Percentiles rank a stretch among this genome's conserved stretches.
Evolutionary conservation across 2,888 invertebrate genomes (phyloP).

Genomic region (Dasysyrphus albostriatus): DNA sequence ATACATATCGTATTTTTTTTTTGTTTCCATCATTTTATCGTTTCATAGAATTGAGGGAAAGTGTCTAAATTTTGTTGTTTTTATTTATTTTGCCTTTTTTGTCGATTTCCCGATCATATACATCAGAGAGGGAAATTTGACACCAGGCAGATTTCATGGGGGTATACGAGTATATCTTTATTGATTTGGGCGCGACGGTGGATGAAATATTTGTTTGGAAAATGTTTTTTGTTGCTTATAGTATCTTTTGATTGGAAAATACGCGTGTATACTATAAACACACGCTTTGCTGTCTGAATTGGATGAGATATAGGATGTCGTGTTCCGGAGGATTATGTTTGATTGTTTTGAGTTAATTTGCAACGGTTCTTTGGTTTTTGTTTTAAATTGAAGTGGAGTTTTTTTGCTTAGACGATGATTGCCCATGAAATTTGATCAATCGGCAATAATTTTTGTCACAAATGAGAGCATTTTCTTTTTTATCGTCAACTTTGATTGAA

Average conservation of each 20-base stretch:
- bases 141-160: constrained; percentile 32
- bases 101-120: constrained; percentile 19
- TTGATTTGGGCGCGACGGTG: neutral
- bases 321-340: constrained; percentile 50
- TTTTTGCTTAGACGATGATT: neutral
- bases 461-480: constrained; percentile 14
- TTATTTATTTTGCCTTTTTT: constrained; percentile 58
- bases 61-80: constrained; percentile 61
- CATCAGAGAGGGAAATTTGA: constrained; percentile 40
- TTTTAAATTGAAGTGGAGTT: constrained; percentile 9
- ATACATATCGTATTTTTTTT: constrained; percentile 4
- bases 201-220: constrained; percentile 44
- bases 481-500: constrained; percentile 1
- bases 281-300: constrained; percentile 13
- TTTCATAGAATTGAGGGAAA: constrained; percentile 43
- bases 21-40: neutral
- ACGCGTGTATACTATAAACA: constrained; percentile 26
- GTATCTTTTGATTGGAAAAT: constrained; percentile 64
- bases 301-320: constrained; percentile 32
- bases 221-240: constrained; percentile 8
- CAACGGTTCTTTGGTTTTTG: constrained; percentile 25
- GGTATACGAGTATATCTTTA: neutral
- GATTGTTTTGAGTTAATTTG: constrained; percentile 64
- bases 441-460: constrained; percentile 17
- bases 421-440: constrained; percentile 42